These are phyloP conservation scores for Caradrina kadenii DNA, from an alignment of 2,888 invertebrate genomes.

Conservation along the genomic window DNA sequence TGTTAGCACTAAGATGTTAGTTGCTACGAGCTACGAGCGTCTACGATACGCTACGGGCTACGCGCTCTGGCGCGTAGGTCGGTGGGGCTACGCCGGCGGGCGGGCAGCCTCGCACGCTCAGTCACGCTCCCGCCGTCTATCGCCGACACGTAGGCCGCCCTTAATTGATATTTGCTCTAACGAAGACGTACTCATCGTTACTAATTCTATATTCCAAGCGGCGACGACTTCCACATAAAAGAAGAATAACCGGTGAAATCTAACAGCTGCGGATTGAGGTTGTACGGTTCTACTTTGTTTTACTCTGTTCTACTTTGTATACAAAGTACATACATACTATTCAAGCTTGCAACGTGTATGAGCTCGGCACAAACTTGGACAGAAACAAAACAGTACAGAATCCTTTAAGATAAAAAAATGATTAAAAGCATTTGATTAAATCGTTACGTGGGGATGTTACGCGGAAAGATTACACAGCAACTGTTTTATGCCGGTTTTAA, in stretches of 20 bases:
- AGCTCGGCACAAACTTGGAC: constrained; percentile 11
- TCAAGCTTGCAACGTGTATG: constrained; percentile 9
- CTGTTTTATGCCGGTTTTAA: constrained; percentile 83
- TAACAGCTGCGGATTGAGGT: constrained; percentile 47
- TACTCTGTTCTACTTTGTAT: constrained; percentile 44
- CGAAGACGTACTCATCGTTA: constrained; percentile 76
- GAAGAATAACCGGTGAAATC: constrained; percentile 41
- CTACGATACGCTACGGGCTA: constrained; percentile 16
- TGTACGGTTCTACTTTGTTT: constrained; percentile 43
- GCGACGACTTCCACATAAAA: constrained; percentile 35
- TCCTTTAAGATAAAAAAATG: constrained; percentile 48
- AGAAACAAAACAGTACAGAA: constrained; percentile 29
- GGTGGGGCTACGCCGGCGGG: constrained; percentile 44
- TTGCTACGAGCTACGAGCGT: constrained; percentile 2
- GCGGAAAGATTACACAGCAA: constrained; percentile 76
- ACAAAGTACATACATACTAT: no score
- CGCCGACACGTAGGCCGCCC: constrained; percentile 76
- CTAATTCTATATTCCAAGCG: constrained; percentile 72
- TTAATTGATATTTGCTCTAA: constrained; percentile 86
- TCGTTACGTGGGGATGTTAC: constrained; percentile 67
- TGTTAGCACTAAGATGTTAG: constrained; percentile 36
- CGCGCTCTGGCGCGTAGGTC: constrained; percentile 48
- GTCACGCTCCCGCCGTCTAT: constrained; percentile 74
- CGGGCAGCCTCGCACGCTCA: constrained; percentile 52
- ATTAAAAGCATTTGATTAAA: constrained; percentile 64